Evolutionary conservation across 2,797 vertebrate species (phyloP).

Genomic region (Molossus molossus): DNA sequence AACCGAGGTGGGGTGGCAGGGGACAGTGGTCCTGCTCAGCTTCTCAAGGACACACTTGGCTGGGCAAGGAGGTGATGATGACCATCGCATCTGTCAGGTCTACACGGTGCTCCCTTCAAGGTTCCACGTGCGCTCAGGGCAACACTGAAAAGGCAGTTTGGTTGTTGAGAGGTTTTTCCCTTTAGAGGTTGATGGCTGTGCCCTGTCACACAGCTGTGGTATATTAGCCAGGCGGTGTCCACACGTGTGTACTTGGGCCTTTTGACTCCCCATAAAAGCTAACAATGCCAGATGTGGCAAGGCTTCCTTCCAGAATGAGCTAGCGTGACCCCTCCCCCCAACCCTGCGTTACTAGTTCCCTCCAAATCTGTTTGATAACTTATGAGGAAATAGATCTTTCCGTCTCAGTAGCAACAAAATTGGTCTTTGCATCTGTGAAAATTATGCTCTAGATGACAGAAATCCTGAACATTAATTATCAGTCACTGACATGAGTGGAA

Average conservation of each 20-base stretch:
- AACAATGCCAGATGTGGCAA: background rate
- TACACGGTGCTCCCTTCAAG: background rate
- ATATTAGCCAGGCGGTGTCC: background rate
- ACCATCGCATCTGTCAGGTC: background rate
- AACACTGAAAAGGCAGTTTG: background rate
- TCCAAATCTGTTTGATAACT: slow-evolving; percentile 71
- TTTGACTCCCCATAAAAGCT: background rate
- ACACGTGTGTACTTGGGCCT: background rate
- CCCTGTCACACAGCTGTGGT: background rate
- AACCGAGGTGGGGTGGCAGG: background rate
- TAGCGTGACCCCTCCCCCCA: background rate
- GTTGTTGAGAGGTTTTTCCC: background rate
- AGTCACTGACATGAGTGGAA: slow-evolving; percentile 73
- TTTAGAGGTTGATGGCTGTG: background rate
- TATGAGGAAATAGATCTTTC: slow-evolving; percentile 81
- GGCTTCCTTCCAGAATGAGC: slow-evolving; percentile 12
- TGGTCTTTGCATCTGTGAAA: slow-evolving; percentile 80
- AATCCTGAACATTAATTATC: slow-evolving; percentile 77
- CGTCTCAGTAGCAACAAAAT: slow-evolving; percentile 77
- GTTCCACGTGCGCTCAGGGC: background rate
- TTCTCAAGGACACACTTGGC: background rate
- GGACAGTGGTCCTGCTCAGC: background rate
- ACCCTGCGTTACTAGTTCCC: background rate
- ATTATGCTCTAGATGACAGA: slow-evolving; percentile 75
- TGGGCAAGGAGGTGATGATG: background rate